These are phyloP conservation scores for Tetragonisca angustula DNA, from an alignment of 2,888 invertebrate species.

Conservation along the genomic window DNA sequence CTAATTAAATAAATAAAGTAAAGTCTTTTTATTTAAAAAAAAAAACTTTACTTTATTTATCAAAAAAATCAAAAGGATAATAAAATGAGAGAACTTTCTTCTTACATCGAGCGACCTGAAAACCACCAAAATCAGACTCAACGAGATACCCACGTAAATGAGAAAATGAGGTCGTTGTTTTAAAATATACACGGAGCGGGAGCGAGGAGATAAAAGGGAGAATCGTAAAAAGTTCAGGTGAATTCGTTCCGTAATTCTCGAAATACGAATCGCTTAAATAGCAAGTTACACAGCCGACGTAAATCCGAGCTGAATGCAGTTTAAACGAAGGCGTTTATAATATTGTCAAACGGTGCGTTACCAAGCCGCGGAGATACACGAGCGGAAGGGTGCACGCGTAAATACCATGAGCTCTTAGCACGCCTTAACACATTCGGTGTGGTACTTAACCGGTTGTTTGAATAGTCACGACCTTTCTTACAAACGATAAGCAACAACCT, in stretches of 20 bases:
- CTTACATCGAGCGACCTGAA: too few relatives aligned
- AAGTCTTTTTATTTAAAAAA: too few relatives aligned
- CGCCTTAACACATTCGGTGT: slow-evolving; percentile 25
- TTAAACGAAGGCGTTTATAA: slow-evolving; percentile 73
- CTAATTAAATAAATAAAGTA: neutral
- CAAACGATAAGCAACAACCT: neutral
- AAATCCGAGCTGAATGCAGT: slow-evolving; percentile 63
- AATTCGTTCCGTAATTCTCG: neutral
- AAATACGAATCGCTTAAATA: slow-evolving; percentile 26
- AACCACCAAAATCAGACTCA: neutral
- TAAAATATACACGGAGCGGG: neutral
- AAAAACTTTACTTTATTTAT: too few relatives aligned
- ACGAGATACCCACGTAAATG: neutral
- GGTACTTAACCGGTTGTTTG: slow-evolving; percentile 35
- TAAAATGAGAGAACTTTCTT: neutral
- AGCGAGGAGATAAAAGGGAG: neutral
- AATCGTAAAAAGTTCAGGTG: neutral
- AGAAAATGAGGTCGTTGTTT: neutral
- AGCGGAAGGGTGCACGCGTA: neutral
- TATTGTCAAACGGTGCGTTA: slow-evolving; percentile 70
- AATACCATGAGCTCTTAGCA: slow-evolving; percentile 40
- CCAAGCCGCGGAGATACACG: slow-evolving; percentile 15
- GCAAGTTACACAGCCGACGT: slow-evolving; percentile 11
- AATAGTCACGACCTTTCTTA: neutral
- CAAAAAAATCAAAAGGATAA: neutral